Evolutionary conservation across 1,140 invertebrate genomes (phyloP), one percentile per base, ranked within the genome.

Genomic region (Sitobion miscanthi): DNA sequence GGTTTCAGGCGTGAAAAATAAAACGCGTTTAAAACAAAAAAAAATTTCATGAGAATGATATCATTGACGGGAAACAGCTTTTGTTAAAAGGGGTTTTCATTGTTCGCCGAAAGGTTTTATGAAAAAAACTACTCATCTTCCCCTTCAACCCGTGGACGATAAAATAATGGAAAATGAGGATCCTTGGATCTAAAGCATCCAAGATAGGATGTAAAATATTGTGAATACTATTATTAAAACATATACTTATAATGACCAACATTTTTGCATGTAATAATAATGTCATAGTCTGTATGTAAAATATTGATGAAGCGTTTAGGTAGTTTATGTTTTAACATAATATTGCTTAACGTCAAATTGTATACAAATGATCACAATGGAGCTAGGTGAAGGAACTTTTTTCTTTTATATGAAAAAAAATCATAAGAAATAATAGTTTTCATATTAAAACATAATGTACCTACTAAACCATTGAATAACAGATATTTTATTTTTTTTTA

Each of bases 81-180:
- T 90, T 90, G 89, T 90, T 45, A 90, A 45, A 90, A 90, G 89
- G 25, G 57, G 38, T 90, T 62, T 69, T 69, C 52, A 90, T 90
- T 90, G 54, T 90, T 90, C 54, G 6, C 17, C 7, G 57, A 90
- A 90, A 62, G 89, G 89, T 62, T 90, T 90, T 69, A 69, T 69
- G 54, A 90, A 90, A 90, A 90, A 69, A 90, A 90, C 89, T 69
- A 45, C 54, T 90, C 54, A 25, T 90, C 89, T 45, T 69, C 57
- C 38, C 42, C 25, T 90, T 57, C 9, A 38, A 89, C 52, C n/a
- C 35, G 38, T 14, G 21, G 35, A 89, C 88, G 11, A 69, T 90
- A 62, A 90, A 90, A 90, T 90, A 90, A 69, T 90, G 38, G 89
- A 90, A 69, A 90, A 90, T 30, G 89, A 42, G 38, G 38, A 90